Evolutionary conservation across 2,113 vertebrate species (phyloP), one percentile per base, ranked within the genome.

Genomic region (Erinaceus europaeus): DNA sequence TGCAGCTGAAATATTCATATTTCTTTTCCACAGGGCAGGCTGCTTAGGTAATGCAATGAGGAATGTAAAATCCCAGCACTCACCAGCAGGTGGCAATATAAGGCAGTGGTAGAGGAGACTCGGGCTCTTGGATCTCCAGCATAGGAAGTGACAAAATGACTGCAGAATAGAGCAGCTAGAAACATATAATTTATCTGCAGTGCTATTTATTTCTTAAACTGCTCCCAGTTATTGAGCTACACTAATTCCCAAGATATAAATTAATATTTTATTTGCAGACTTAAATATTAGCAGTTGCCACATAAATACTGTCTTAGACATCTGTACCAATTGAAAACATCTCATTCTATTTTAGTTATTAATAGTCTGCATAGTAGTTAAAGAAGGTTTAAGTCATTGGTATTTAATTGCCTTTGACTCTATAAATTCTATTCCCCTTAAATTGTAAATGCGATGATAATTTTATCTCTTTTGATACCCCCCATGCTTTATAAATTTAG

Each of bases 1-100:
- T 91, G n/a, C 40, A 32, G 8, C 48, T 48, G 67, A 74, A 84
- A 78, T 90, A 21, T 79, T 48, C 44, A 34, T 34, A 21, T 77
- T 86, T 79, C 1, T 92, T 71, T 89, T 80, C 32, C 53, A n/a
- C 44, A 38, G 86, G 78, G 50, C 68, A 94, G 89, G 1, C 25
- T 71, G 68, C 55, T 23, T 74, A 71, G 80, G 77, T 88, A 73
- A 89, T 69, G 23, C 69, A 62, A 80, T 53, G 29, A 52, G 52
- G 90, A 89, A 80, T 91, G 75, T 65, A 86, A 93, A 91, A 86
- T 97, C 89, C 96, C 95, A 93, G 46, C 57, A 38, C 29, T 87
- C 94, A 94, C 97, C 97, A 98, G 97, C 90, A 98, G 97, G 94
- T 97, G 97, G 97, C 97, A 97, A 92, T 97, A 75, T 97, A 97